Evolutionary conservation across 2,888 invertebrate species (phyloP), one percentile per base, ranked within the genome.

Genomic region (Plagiodera versicolora): DNA sequence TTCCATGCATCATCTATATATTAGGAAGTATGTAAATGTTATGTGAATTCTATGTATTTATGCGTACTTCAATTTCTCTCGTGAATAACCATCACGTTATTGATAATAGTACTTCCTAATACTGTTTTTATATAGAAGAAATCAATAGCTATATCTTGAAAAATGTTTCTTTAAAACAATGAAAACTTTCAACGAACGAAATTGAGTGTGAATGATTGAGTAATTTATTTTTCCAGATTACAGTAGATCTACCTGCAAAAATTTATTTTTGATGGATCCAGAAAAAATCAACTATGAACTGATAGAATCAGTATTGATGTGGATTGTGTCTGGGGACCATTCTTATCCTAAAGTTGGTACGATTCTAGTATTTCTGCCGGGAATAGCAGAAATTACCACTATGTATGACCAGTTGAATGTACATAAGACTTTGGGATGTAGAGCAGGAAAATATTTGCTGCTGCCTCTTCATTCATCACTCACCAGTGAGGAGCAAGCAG

Each of bases 381-480:
- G 93, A 0, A 85, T 92, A 50, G 88, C 87, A 0, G 92, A 93
- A 79, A 93, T 93, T 49, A 88, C 89, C 77, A 76, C 85, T 0
- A 76, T 92, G 2, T 86, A 88, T 71, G 90, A 92, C 65, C 85
- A 86, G 65, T 79, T 93, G 0, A 81, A 81, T 48, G 86, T 88
- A 28, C 88, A 89, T 74, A 82, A 82, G 19, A 83, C 84, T 10
- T 87, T 92, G 73, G 85, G 86, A 61, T 84, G 85, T 1, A 83
- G 85, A 72, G 82, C 81, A 14, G 87, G 87, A 11, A 88, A 87
- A 70, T 92, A 86, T 75, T 67, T 88, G 5, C 77, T 95, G 44
- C 84, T 95, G n/a, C 94, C 94, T 0, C 82, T 95, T 4, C 95
- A 95, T 79, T 95, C 94, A 0, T 86, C 91, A 0, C 81, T 95